Conservation (phyloP, 2,888 invertebrate species). For the Pelosia muscerda region DNA sequence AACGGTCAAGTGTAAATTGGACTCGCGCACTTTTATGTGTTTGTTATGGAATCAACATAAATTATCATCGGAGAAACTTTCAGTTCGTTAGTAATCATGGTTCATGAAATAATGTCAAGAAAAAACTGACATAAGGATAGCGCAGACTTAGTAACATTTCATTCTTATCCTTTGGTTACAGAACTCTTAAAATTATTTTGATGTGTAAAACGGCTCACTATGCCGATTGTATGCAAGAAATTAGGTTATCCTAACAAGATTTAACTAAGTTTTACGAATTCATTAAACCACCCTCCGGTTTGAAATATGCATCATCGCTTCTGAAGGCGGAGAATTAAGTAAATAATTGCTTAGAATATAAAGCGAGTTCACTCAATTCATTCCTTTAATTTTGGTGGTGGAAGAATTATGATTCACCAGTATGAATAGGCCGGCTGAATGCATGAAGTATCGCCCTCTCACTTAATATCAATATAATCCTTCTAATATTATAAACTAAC, state of each 20-base stretch:
- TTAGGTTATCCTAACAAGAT: not conserved
- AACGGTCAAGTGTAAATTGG: too few relatives aligned
- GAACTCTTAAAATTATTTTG: not conserved
- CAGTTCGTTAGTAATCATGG: too few relatives aligned
- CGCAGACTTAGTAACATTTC: too few relatives aligned
- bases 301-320: slow-evolving; percentile 6
- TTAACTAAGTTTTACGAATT: slow-evolving; percentile 6
- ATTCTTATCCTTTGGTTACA: too few relatives aligned
- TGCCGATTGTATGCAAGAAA: not conserved
- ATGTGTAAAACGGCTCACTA: not conserved
- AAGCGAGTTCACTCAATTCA: not conserved
- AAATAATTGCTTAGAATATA: slow-evolving; percentile 3
- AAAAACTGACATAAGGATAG: too few relatives aligned
- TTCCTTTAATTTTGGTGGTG: slow-evolving; percentile 24
- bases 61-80: too few relatives aligned
- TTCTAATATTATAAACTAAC: not conserved
- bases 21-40: too few relatives aligned
- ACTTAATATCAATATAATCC: not conserved
- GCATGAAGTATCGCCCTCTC: not conserved
- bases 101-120: too few relatives aligned
- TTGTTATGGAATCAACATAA: too few relatives aligned
- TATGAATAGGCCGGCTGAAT: too few relatives aligned
- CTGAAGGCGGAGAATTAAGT: slow-evolving; percentile 4
- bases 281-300: not conserved
- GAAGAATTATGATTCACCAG: not conserved